These are phyloP conservation scores for Herminia tarsipennalis DNA, from an alignment of 2,888 invertebrate species.

Conservation along the genomic window DNA sequence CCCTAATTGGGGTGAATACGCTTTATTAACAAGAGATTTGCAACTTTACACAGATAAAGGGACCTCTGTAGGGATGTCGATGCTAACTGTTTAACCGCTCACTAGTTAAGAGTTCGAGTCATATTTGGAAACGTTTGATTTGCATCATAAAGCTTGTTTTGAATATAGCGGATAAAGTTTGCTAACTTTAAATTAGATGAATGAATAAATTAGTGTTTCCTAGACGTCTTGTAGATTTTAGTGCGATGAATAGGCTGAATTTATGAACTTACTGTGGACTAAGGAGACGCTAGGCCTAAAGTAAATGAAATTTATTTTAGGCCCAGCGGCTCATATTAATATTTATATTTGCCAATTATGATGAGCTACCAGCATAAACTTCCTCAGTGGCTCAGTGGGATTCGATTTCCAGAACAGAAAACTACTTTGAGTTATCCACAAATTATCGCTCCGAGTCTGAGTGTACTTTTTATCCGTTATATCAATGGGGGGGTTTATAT, in stretches of 20 bases:
- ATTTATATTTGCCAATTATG: no score
- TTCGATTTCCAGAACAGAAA: no score
- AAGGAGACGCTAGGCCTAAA: no score
- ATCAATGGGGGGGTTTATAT: no score
- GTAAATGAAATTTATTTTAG: no score
- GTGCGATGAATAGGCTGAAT: not conserved
- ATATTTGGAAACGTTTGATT: constrained; percentile 50
- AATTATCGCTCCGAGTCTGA: no score
- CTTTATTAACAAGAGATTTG: constrained; percentile 64
- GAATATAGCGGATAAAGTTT: constrained; percentile 36
- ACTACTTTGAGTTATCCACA: no score
- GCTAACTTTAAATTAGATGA: constrained; percentile 38
- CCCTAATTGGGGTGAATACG: constrained; percentile 65
- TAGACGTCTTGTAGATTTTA: constrained; percentile 16
- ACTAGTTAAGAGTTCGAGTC: constrained; percentile 56
- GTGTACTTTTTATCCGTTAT: no score
- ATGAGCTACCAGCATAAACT: no score
- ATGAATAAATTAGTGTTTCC: constrained; percentile 39
- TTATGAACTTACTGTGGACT: no score
- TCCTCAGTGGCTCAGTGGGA: no score
- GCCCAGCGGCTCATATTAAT: no score
- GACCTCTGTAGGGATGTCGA: constrained; percentile 61
- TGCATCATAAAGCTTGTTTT: constrained; percentile 46
- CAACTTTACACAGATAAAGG: constrained; percentile 62
- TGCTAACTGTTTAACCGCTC: constrained; percentile 58